A percentile compares a stretch with the other conserved stretches of the same genome.
Conservation (phyloP, 2,888 invertebrate genomes). For the Metalampra italica region DNA sequence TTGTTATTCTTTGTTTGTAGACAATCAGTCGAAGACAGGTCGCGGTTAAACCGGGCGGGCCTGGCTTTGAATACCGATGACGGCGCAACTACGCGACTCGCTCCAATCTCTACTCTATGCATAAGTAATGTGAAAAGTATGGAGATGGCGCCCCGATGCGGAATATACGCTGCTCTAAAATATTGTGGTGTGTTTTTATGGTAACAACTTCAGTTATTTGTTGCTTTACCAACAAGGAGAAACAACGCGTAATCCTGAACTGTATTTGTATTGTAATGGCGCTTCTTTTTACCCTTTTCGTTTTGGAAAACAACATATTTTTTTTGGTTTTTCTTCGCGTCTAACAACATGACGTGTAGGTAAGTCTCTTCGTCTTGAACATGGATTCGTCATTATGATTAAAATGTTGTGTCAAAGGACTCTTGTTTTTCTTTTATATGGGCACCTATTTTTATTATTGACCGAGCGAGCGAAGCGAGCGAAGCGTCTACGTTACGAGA, state of each 20-base stretch:
- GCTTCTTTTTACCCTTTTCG: not conserved
- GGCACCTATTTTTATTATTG: too few species aligned
- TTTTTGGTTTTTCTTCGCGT: not conserved
- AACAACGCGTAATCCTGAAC: constrained; percentile 16
- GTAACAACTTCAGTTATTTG: constrained; percentile 64
- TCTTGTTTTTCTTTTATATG: too few species aligned
- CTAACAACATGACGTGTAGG: too few species aligned
- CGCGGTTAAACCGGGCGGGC: constrained; percentile 58
- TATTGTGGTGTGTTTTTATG: constrained; percentile 69
- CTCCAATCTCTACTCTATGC: constrained; percentile 77
- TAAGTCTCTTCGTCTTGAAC: too few species aligned
- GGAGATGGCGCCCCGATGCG: constrained; percentile 61
- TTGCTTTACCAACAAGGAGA: constrained; percentile 32
- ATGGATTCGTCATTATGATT: too few species aligned
- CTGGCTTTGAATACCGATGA: constrained; percentile 70
- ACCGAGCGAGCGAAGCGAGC: too few species aligned
- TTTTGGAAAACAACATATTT: not conserved
- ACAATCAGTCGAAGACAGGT: constrained; percentile 61
- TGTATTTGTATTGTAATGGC: constrained; percentile 7
- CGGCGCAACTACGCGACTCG: constrained; percentile 62
- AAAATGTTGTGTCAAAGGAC: too few species aligned
- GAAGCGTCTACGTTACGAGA: too few species aligned
- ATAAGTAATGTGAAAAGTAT: constrained; percentile 77
- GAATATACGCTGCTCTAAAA: constrained; percentile 63
- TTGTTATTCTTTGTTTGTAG: constrained; percentile 56